phyloP scores from a whole-genome alignment of 2,888 invertebrate genomes.

The Orthosia cruda region DNA sequence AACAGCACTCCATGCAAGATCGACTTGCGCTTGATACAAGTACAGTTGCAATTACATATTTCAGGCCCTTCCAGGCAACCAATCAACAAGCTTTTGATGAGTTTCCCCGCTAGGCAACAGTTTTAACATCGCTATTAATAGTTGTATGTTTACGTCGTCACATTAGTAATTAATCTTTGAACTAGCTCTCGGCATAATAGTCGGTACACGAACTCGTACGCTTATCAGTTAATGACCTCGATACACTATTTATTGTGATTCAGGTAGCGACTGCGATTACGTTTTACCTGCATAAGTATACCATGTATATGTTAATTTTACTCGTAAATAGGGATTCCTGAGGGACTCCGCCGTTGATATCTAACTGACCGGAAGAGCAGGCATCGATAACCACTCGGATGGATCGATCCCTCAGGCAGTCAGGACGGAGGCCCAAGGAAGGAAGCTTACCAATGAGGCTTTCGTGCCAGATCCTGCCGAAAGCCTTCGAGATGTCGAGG shows the following conservation, averaged over 20 bases:
- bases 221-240: constrained; percentile 65
- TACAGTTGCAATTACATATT: background rate
- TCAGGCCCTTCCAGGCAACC: background rate
- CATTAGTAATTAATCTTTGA: constrained; percentile 16
- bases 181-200: background rate
- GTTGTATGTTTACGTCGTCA: constrained; percentile 6
- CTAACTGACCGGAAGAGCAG: too few relatives aligned
- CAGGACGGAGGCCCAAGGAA: too few relatives aligned
- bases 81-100: background rate
- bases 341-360: too few relatives aligned
- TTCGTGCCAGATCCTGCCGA: too few relatives aligned
- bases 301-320: too few relatives aligned
- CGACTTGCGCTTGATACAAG: too few relatives aligned
- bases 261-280: constrained; percentile 50
- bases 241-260: constrained; percentile 57
- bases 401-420: too few relatives aligned
- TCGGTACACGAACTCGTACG: background rate
- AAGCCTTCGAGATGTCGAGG: too few relatives aligned
- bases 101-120: background rate
- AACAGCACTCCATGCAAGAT: too few relatives aligned
- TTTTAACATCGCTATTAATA: background rate
- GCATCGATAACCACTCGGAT: too few relatives aligned
- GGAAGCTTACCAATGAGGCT: too few relatives aligned
- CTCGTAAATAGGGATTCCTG: too few relatives aligned
- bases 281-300: background rate